Evolutionary conservation across 1,140 invertebrate genomes (phyloP).

Genomic region (Gonatopus flavifemur): DNA sequence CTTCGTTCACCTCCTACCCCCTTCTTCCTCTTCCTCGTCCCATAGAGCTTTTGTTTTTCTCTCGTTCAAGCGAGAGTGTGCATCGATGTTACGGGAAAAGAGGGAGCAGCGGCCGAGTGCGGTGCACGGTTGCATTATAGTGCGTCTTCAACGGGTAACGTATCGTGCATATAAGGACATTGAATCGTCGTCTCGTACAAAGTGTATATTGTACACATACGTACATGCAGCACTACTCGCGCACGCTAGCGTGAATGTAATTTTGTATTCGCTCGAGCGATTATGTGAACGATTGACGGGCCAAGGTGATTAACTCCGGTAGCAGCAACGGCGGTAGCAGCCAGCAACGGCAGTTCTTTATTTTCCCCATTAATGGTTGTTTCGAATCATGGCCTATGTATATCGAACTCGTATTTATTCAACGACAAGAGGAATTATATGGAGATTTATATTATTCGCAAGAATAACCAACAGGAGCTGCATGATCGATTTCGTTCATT

Average conservation of each 20-base stretch:
- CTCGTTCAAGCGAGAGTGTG: constrained; percentile 11
- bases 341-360: no score
- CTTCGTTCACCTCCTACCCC: neutral
- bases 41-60: constrained; percentile 23
- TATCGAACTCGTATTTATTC: no score
- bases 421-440: no score
- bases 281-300: constrained; percentile 34
- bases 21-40: constrained; percentile 1
- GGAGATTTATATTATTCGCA: no score
- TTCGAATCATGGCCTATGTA: no score
- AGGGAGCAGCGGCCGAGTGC: constrained; percentile 16
- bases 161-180: constrained; percentile 25
- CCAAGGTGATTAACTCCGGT: constrained; percentile 39
- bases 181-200: constrained; percentile 11
- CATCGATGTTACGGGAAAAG: constrained; percentile 15
- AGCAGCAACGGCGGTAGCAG: no score
- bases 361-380: no score
- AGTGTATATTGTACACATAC: neutral
- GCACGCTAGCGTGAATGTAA: constrained; percentile 5
- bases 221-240: neutral
- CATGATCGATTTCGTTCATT: no score
- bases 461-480: no score
- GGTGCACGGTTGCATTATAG: constrained; percentile 24
- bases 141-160: constrained; percentile 24
- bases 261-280: no score